Percentiles rank a stretch among this genome's conserved stretches.
Evolutionary conservation across 2,888 invertebrate species (phyloP).

Genomic region (Cryptophagus acutangulus): DNA sequence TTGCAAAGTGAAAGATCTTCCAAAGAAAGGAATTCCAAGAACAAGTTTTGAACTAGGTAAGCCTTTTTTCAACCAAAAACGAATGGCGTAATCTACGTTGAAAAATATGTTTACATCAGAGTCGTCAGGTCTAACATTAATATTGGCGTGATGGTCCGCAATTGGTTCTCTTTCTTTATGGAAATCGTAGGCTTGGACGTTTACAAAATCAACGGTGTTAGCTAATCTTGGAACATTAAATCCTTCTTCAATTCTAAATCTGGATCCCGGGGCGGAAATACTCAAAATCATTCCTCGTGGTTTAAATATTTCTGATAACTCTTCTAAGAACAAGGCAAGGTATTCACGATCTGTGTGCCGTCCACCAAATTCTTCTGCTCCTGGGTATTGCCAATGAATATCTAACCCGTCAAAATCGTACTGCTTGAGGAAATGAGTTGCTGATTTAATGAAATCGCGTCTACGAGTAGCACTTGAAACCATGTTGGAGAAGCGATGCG

Average conservation of each 20-base stretch:
- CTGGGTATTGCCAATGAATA: conserved; percentile 73
- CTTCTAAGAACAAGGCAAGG: conserved; percentile 49
- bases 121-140: conserved; percentile 49
- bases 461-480: conserved; percentile 54
- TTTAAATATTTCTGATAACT: conserved; percentile 57
- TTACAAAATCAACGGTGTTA: conserved; percentile 61
- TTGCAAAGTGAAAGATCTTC: conserved; percentile 64
- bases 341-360: conserved; percentile 49
- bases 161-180: conserved; percentile 47
- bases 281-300: conserved; percentile 38
- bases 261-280: conserved; percentile 57
- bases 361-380: conserved; percentile 49
- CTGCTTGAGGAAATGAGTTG: conserved; percentile 59
- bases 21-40: conserved; percentile 69
- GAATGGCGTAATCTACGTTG: conserved; percentile 62
- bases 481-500: conserved; percentile 60
- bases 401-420: conserved; percentile 79
- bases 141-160: conserved; percentile 52
- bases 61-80: conserved; percentile 61
- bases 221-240: conserved; percentile 59
- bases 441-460: conserved; percentile 59
- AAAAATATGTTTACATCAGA: conserved; percentile 52
- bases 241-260: conserved; percentile 62
- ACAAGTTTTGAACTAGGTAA: conserved; percentile 64
- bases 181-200: conserved; percentile 63